Base-by-base conservation (phyloP, 2,888 invertebrate species). In the Andrena dorsata region DNA sequence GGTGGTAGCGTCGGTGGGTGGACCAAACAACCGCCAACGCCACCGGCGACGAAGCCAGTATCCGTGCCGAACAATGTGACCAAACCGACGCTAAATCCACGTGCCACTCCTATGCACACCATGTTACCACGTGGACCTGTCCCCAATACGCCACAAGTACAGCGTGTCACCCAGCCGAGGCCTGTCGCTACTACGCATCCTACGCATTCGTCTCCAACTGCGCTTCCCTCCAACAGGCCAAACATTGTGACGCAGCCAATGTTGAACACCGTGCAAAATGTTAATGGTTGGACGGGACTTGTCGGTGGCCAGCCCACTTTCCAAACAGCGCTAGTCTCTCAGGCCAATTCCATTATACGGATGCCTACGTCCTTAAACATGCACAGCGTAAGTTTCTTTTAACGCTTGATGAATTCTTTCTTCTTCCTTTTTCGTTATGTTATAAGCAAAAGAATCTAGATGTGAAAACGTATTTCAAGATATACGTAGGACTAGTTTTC, bases 11-110 rank as follows among this genome's bases (percentile, higher is more conserved):
- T 95, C 83, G 97, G 97, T 0, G 97, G 97, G 88, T 97, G 97
- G 97, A 97, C 97, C 32, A 95, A 97, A 41, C 97, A 97, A 87
- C 97, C 97, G 0, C 95, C 96, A 0, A 96, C 96, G 53, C 97
- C 97, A 8, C 97, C 97, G 0, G 88, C 90, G 0, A 0, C 94
- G 1, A 93, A 94, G 66, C 92, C 94, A 6, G 63, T 77, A 23
- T 28, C 83, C 20, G 89, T 89, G 35, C 92, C 91, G 82, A 92
- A 91, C 75, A 93, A 91, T 76, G 85, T 90, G 7, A 92, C 90
- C 20, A 93, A 93, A 83, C 78, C 90, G 58, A 7, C 76, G 20
- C 82, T 94, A 20, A 93, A 92, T 81, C 84, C 91, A 32, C 87
- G 64, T 65, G 71, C 81, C 2, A 76, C 84, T 2, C 87, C 90